Conservation (phyloP, 1,140 invertebrate genomes). For the Pseudomyrmex flavicornis region DNA sequence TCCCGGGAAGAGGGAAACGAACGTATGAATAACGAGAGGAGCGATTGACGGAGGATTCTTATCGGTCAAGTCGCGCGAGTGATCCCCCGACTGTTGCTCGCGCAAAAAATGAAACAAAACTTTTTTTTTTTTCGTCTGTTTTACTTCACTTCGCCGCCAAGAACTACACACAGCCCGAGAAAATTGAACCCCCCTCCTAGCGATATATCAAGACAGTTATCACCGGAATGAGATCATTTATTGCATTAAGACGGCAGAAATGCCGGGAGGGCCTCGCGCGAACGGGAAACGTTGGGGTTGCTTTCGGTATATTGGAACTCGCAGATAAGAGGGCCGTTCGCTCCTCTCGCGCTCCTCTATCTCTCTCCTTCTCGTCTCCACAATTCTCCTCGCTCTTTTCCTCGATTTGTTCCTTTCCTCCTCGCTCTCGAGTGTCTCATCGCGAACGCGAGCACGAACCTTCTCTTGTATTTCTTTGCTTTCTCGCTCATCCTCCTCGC, state of each 20-base stretch:
- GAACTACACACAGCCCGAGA: conserved; percentile 9
- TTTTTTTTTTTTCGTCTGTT: conserved; percentile 6
- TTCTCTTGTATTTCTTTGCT: conserved; percentile 39
- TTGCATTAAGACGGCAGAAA: conserved; percentile 77
- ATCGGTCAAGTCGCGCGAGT: conserved; percentile 52
- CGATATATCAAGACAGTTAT: conserved; percentile 83
- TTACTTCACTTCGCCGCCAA: neutral
- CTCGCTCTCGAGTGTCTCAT: conserved; percentile 34
- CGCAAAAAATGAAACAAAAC: conserved; percentile 37
- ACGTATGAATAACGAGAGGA: conserved; percentile 30
- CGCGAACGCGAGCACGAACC: conserved; percentile 8
- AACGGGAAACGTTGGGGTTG: conserved; percentile 73
- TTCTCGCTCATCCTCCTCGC: conserved; percentile 24
- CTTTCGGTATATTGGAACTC: conserved; percentile 77
- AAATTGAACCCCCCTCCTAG: conserved; percentile 53
- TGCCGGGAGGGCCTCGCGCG: conserved; percentile 44
- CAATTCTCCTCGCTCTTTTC: neutral
- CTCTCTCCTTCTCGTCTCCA: neutral
- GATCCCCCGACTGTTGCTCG: conserved; percentile 39
- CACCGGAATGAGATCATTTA: conserved; percentile 82
- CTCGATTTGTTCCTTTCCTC: conserved; percentile 34
- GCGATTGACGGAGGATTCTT: conserved; percentile 20
- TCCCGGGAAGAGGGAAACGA: neutral
- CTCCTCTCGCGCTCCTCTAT: conserved; percentile 1
- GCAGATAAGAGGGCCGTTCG: conserved; percentile 78